Base-by-base conservation (phyloP, 2,113 vertebrate species). In the Ammodytes dubius region DNA sequence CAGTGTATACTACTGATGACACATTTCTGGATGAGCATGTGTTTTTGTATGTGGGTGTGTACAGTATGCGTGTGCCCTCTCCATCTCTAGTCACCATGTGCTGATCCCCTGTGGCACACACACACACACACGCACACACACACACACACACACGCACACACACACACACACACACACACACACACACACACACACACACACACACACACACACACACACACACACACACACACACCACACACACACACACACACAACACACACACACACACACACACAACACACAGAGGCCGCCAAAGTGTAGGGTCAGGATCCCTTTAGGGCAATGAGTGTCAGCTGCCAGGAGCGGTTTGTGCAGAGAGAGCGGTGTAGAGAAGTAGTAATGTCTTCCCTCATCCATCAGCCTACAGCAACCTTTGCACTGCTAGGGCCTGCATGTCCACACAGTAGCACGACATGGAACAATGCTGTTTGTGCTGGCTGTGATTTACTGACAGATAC, bases 291-390 rank as follows among this genome's bases (percentile, higher is more conserved):
- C 11, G 19, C 56, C 27, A 45, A 47, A 19, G 47, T 56, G 42
- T 2, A 7, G 43, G 73, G 74, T 40, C 17, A 63, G 43, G 45
- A 52, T 60, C 67, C 66, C 45, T 14, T 1, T 6, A 13, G 50
- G 63, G 6, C 27, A 39, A 60, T 66, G 81, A 80, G 60, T 72
- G 72, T 19, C 78, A 82, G 61, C 77, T 77, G 76, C 74, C 79
- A 50, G 71, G 64, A 67, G 80, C 70, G 50, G 54, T 87, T 79
- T 43, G 14, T 81, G 70, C 72, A 52, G 74, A 80, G 68, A 65
- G 47, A 17, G 73, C 13, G 49, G 49, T 7, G 84, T n/a, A 37
- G 76, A 40, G 47, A 27, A 76, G 39, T 45, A 63, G 79, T 61
- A 39, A 50, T 4, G 64, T 75, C 70, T 27, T 67, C 35, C 14